Evolutionary conservation across 2,888 invertebrate genomes (phyloP).

Genomic region (Eucera pruinosa): DNA sequence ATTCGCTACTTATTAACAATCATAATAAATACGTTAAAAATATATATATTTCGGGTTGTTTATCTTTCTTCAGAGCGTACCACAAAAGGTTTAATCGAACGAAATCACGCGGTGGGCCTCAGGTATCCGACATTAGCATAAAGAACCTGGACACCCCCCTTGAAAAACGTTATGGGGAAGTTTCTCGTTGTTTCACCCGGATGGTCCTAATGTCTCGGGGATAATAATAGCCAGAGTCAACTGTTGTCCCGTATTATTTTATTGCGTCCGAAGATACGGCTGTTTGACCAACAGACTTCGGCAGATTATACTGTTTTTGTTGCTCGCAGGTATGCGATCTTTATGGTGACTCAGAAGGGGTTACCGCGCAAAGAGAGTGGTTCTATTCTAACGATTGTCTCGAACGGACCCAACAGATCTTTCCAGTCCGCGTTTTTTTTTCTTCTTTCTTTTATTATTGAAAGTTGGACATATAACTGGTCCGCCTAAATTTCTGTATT

Average conservation of each 20-base stretch:
- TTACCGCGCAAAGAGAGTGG: background rate
- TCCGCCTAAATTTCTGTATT: too few species aligned
- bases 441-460: background rate
- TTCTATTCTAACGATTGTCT: background rate
- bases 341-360: background rate
- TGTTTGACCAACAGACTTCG: constrained; percentile 49
- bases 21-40: too few species aligned
- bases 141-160: background rate
- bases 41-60: background rate
- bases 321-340: constrained; percentile 38
- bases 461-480: too few species aligned
- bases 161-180: constrained; percentile 2
- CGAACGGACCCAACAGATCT: background rate
- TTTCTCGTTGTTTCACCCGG: constrained; percentile 5
- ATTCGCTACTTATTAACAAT: too few species aligned
- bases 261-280: constrained; percentile 30
- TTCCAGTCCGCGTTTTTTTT: background rate
- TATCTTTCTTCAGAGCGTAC: too few species aligned
- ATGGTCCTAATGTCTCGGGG: constrained; percentile 15
- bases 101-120: constrained; percentile 15
- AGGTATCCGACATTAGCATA: constrained; percentile 58
- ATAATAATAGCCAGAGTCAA: constrained; percentile 33
- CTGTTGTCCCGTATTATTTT: constrained; percentile 32
- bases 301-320: constrained; percentile 25
- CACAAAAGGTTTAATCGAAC: constrained; percentile 15